Conservation (phyloP, 2,888 invertebrate genomes). For the Hetaerina titia region DNA sequence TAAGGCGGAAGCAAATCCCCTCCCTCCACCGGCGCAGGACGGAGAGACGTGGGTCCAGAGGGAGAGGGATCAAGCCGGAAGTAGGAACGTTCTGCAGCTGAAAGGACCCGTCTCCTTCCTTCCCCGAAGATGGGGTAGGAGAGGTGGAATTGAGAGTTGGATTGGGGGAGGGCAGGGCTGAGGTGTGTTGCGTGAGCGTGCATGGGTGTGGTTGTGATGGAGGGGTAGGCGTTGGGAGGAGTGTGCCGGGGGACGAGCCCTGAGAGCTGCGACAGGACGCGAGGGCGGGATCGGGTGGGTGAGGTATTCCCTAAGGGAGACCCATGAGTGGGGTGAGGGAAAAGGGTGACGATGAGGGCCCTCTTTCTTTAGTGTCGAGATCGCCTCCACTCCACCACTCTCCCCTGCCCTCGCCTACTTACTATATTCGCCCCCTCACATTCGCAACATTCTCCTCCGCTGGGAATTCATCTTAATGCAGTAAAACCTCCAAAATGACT, state of each 20-base stretch:
- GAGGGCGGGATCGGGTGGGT: background rate
- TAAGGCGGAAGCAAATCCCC: background rate
- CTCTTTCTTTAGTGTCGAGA: background rate
- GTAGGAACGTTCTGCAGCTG: constrained; percentile 38
- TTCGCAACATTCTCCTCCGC: background rate
- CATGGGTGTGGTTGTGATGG: background rate
- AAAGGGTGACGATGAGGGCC: background rate
- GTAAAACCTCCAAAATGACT: no score
- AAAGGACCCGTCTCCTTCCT: constrained; percentile 43
- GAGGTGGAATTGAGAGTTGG: background rate
- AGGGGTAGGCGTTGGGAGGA: constrained; percentile 24
- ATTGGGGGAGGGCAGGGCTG: background rate
- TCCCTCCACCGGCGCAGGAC: background rate
- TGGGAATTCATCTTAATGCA: no score
- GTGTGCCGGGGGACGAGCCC: background rate
- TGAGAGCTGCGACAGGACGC: background rate
- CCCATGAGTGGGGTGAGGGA: no score
- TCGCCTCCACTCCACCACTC: background rate
- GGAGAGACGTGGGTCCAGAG: background rate
- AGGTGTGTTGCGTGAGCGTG: no score
- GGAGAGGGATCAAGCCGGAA: constrained; percentile 26
- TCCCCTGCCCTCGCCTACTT: background rate
- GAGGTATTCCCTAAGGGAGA: background rate
- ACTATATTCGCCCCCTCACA: background rate
- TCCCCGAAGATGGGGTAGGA: background rate